Conservation (phyloP, 2,797 vertebrate genomes). For the Chrysolophus pictus region DNA sequence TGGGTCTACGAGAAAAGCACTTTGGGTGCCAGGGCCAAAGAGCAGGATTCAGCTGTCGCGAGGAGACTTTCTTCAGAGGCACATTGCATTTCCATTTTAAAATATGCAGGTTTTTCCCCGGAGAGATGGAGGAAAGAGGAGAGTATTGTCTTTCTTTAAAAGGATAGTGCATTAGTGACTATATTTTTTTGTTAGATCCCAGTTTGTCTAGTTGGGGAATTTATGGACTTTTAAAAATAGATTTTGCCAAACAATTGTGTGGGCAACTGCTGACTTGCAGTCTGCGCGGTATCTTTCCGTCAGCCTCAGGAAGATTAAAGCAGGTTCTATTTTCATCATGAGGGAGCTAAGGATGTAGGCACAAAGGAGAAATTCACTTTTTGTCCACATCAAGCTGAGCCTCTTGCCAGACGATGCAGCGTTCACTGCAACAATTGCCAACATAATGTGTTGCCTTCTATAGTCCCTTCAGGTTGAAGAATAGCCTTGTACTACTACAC, state of each 20-base stretch:
- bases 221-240: slow-evolving; percentile 80
- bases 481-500: slow-evolving; percentile 51
- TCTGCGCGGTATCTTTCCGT: slow-evolving; percentile 72
- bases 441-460: slow-evolving; percentile 39
- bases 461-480: slow-evolving; percentile 70
- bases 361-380: slow-evolving; percentile 75
- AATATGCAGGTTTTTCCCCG: neutral
- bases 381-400: slow-evolving; percentile 64
- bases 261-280: slow-evolving; percentile 79
- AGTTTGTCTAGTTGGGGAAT: slow-evolving; percentile 67
- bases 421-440: slow-evolving; percentile 71
- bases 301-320: slow-evolving; percentile 74
- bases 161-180: slow-evolving; percentile 31
- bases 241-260: slow-evolving; percentile 75
- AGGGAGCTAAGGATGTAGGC: slow-evolving; percentile 53
- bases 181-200: slow-evolving; percentile 25
- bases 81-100: neutral
- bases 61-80: neutral
- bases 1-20: rapidly evolving
- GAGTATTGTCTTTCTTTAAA: slow-evolving; percentile 18
- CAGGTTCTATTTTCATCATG: slow-evolving; percentile 73
- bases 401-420: slow-evolving; percentile 63
- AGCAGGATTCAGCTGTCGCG: rapidly evolving
- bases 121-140: neutral
- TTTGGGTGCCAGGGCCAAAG: rapidly evolving